phyloP scores from a whole-genome alignment of 2,888 invertebrate genomes.

The Yponomeuta malinellus region DNA sequence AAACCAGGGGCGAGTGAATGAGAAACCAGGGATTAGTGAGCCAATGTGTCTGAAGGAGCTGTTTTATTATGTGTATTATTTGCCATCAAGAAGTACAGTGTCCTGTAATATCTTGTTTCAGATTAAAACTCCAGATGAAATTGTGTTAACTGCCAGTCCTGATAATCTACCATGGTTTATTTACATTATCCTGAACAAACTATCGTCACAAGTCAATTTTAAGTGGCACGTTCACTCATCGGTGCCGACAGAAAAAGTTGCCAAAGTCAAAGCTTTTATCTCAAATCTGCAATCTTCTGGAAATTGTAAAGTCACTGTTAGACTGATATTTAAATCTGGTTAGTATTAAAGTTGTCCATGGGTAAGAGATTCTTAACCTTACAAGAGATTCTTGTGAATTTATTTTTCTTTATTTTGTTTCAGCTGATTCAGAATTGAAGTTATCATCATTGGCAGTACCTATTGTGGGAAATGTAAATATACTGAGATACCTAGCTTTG shows the following conservation, averaged over 20 bases:
- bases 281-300: constrained; percentile 32
- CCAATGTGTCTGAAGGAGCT: too few species aligned
- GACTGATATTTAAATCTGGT: constrained; percentile 88
- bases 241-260: constrained; percentile 56
- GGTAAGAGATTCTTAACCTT: not conserved
- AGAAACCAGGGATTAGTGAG: too few species aligned
- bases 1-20: too few species aligned
- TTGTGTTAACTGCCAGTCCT: constrained; percentile 81
- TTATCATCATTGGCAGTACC: constrained; percentile 74
- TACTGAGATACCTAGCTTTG: constrained; percentile 80
- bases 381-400: not conserved
- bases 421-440: constrained; percentile 73
- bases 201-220: constrained; percentile 69
- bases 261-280: constrained; percentile 52
- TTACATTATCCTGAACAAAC: constrained; percentile 74
- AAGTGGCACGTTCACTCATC: constrained; percentile 80
- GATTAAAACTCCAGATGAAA: constrained; percentile 67
- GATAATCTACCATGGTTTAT: constrained; percentile 80
- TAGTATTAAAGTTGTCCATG: constrained; percentile 33
- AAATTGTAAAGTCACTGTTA: constrained; percentile 66
- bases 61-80: too few species aligned
- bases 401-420: constrained; percentile 58
- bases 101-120: not conserved
- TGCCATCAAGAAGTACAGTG: too few species aligned
- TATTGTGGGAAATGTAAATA: constrained; percentile 83